Evolutionary conservation across 2,113 vertebrate species (phyloP).

Genomic region (Gavialis gangeticus): DNA sequence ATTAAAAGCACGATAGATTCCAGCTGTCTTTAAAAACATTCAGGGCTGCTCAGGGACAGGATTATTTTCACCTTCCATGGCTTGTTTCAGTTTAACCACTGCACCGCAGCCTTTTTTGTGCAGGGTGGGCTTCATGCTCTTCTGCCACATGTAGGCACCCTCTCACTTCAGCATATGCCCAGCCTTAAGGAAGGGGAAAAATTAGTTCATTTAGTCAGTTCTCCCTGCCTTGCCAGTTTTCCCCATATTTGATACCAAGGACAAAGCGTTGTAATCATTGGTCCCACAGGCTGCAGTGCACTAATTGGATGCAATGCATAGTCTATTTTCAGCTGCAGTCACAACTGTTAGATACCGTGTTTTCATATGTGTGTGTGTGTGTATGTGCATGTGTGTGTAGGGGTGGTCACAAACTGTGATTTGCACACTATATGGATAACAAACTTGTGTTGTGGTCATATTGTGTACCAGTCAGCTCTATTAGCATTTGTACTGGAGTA

Average conservation of each 20-base stretch:
- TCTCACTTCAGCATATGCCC: slow-evolving; percentile 26
- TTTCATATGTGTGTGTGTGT: background rate
- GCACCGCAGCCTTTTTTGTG: slow-evolving; percentile 65
- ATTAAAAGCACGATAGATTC: slow-evolving; percentile 25
- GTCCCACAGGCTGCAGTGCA: slow-evolving; percentile 7
- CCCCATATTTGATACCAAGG: background rate
- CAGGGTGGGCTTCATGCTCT: slow-evolving; percentile 5
- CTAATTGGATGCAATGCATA: background rate
- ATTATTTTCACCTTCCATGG: slow-evolving; percentile 69
- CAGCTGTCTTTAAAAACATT: background rate
- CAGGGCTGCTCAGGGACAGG: slow-evolving; percentile 51
- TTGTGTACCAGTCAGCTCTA: background rate
- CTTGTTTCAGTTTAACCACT: slow-evolving; percentile 68
- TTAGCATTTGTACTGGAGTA: background rate
- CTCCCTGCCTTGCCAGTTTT: slow-evolving; percentile 6
- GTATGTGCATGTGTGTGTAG: too few species aligned
- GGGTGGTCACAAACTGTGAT: background rate
- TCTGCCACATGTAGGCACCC: slow-evolving; percentile 35
- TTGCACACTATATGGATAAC: background rate
- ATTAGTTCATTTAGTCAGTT: slow-evolving; percentile 59
- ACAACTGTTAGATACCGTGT: background rate
- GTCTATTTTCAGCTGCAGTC: background rate
- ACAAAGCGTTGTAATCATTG: background rate
- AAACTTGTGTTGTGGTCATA: background rate
- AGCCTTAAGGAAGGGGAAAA: slow-evolving; percentile 53